Conservation (phyloP, 2,797 vertebrate genomes). For the Trichosurus vulpecula region DNA sequence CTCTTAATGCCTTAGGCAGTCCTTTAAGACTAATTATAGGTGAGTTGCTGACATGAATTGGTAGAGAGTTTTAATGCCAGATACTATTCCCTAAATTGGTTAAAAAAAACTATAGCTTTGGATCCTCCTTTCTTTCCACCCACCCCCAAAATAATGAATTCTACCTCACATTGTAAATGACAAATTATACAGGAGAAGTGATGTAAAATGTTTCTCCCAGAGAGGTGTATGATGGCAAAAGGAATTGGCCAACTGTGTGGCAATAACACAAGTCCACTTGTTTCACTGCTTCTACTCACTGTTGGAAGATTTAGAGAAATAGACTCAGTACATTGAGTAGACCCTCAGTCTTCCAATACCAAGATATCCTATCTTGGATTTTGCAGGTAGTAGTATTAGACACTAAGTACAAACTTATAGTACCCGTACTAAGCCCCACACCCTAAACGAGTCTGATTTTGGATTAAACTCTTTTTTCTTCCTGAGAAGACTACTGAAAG, state of each 20-base stretch:
- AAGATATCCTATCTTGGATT: neutral
- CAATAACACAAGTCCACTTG: neutral
- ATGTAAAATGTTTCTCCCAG: neutral
- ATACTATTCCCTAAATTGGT: neutral
- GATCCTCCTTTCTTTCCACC: neutral
- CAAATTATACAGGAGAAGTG: neutral
- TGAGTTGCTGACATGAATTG: neutral
- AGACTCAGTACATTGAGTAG: neutral
- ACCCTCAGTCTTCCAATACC: neutral
- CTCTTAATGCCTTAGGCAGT: neutral
- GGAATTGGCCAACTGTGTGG: neutral
- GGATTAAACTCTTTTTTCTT: constrained; percentile 30
- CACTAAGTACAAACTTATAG: neutral
- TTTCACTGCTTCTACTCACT: neutral
- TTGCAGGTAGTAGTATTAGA: neutral
- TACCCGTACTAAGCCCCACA: neutral
- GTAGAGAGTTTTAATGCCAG: neutral
- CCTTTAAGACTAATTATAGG: neutral
- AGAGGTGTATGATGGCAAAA: neutral
- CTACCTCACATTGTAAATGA: neutral
- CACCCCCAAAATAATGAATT: neutral
- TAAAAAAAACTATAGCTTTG: neutral
- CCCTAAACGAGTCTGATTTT: constrained; percentile 6
- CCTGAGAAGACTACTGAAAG: constrained; percentile 43
- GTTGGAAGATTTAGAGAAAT: neutral